Evolutionary conservation across 2,113 vertebrate genomes (phyloP), one percentile per base, ranked within the genome.

Genomic region (Dasyornis broadbenti): DNA sequence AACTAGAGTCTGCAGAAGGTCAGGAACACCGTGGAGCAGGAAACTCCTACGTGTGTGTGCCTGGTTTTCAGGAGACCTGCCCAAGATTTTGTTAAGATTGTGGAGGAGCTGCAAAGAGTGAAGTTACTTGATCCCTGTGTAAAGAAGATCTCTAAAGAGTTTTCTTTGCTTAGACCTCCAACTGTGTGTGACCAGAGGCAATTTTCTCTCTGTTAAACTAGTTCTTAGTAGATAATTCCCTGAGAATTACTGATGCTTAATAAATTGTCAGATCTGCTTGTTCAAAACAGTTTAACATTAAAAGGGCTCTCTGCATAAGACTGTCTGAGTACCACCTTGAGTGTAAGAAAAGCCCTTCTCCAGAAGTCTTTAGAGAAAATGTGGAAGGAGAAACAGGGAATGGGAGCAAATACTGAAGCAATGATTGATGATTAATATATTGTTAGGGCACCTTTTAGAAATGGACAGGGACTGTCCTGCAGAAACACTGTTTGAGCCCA

Each of bases 181-280:
- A 10, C 52, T 79, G 65, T 54, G 77, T 56, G 60, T 66, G 47
- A 85, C 64, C 42, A 89, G 73, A 71, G 70, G 69, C 65, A 91
- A 80, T 64, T 81, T 84, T 75, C 33, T 65, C n/a, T 71, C 69
- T 91, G 45, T 39, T 92, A 91, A 96, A 82, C 60, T 78, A 90
- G 53, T 54, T 87, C 70, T 92, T 87, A 92, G 64, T 24, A 52
- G 84, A 47, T 83, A 92, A 90, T 73, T 89, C 61, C 57, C 31
- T 72, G 73, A 92, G 49, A 94, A 85, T 72, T 92, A 84, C 50
- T 33, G 42, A 69, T 69, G 59, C 70, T 85, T 95, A 89, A 92
- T 65, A 85, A 91, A 95, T 59, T 77, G n/a, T 85, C 70, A 63
- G 50, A 85, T 91, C 73, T 72, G 16, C 21, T 53, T 61, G 50